These are phyloP conservation scores for Platorchestia sp. DNA, from an alignment of 1,140 invertebrate genomes.

Conservation along the genomic window DNA sequence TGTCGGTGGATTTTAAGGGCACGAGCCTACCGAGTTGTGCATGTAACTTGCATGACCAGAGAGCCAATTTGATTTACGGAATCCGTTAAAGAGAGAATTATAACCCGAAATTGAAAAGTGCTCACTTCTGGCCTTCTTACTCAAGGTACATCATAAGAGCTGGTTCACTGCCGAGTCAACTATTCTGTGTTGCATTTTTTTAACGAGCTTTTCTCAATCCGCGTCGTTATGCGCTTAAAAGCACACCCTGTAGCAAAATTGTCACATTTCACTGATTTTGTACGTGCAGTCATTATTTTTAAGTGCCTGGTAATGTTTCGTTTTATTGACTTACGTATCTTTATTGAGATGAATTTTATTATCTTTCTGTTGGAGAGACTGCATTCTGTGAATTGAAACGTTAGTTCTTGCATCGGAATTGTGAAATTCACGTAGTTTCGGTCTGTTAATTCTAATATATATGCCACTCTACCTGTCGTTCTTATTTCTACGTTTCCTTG, in stretches of 20 bases:
- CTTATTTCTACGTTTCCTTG: background rate
- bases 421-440: background rate
- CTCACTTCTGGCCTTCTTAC: no score
- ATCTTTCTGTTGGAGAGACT: background rate
- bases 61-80: background rate
- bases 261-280: background rate
- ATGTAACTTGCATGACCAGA: background rate
- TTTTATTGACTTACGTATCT: background rate
- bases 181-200: background rate
- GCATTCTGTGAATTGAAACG: background rate
- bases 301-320: background rate
- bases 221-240: background rate
- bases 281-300: slow-evolving; percentile 14
- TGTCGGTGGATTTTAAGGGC: background rate
- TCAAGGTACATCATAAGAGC: background rate
- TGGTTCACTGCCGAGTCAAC: background rate
- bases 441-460: background rate
- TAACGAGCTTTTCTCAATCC: background rate
- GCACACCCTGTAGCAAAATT: background rate
- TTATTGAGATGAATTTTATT: slow-evolving; percentile 26
- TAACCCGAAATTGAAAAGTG: no score
- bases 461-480: background rate
- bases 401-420: background rate
- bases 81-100: background rate
- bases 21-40: background rate